Conservation (phyloP, 2,113 vertebrate species). For the Mesitornis unicolor region DNA sequence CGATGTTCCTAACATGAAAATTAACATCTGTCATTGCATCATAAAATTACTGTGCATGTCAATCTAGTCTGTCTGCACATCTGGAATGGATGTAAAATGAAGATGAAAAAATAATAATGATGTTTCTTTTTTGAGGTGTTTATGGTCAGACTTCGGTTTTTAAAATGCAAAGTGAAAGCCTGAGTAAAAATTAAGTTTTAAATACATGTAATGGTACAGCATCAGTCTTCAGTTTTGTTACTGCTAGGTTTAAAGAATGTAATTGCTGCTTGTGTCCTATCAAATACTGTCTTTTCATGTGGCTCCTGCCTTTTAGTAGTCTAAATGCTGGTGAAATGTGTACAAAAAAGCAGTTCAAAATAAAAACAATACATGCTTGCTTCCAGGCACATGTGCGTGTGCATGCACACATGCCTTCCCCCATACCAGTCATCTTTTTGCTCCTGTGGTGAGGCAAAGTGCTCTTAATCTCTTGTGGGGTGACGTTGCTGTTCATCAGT, state of each 20-base stretch:
- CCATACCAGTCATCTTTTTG: background rate
- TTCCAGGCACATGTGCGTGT: fast-evolving
- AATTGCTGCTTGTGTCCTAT: background rate
- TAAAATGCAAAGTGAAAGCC: background rate
- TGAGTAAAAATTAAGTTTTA: background rate
- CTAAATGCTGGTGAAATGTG: background rate
- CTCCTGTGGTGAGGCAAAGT: background rate
- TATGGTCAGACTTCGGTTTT: background rate
- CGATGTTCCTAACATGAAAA: background rate
- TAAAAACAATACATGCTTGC: background rate
- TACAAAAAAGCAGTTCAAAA: background rate
- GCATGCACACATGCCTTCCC: fast-evolving
- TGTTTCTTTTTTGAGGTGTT: background rate
- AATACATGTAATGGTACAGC: background rate
- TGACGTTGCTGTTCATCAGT: background rate
- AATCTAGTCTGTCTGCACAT: background rate
- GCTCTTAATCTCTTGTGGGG: background rate
- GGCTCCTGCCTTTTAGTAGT: background rate
- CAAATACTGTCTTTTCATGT: background rate
- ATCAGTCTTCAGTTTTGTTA: background rate
- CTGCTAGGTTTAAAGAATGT: background rate
- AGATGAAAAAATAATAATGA: background rate
- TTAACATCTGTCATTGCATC: background rate
- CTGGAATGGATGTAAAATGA: background rate
- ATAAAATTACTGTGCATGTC: background rate